Percentiles rank a stretch among this genome's conserved stretches.
Evolutionary conservation across 2,888 invertebrate genomes (phyloP).

Genomic region (Aquatica leii): DNA sequence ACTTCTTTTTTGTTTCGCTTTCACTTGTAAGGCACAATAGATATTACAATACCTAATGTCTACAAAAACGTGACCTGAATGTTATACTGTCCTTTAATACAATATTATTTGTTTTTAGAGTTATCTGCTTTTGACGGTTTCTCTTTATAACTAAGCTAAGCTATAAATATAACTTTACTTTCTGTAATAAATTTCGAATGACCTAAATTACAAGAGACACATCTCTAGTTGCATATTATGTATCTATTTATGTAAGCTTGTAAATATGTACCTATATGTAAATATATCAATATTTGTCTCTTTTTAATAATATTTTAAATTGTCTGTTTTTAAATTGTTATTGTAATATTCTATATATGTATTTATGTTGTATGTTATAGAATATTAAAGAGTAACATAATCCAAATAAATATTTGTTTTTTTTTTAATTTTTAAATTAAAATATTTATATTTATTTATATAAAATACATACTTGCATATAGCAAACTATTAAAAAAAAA

Average conservation of each 20-base stretch:
- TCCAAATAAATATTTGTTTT: too few species aligned
- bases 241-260: neutral
- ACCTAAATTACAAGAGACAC: too few species aligned
- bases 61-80: neutral
- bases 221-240: neutral
- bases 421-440: too few species aligned
- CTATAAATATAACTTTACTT: too few species aligned
- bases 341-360: slow-evolving; percentile 29
- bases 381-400: neutral
- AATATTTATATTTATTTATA: too few species aligned
- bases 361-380: slow-evolving; percentile 23
- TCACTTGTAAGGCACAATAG: neutral
- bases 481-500: too few species aligned
- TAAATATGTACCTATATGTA: neutral
- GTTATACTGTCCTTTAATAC: neutral
- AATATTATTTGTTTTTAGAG: neutral
- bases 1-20: too few species aligned
- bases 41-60: neutral
- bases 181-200: too few species aligned
- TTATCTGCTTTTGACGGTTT: slow-evolving; percentile 3
- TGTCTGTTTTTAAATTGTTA: slow-evolving; percentile 24
- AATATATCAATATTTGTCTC: slow-evolving; percentile 29
- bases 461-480: too few species aligned
- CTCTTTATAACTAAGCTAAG: neutral
- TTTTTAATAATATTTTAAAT: slow-evolving; percentile 31